These are phyloP conservation scores for Ceratina australensis DNA, from an alignment of 1,140 invertebrate species.

Conservation along the genomic window DNA sequence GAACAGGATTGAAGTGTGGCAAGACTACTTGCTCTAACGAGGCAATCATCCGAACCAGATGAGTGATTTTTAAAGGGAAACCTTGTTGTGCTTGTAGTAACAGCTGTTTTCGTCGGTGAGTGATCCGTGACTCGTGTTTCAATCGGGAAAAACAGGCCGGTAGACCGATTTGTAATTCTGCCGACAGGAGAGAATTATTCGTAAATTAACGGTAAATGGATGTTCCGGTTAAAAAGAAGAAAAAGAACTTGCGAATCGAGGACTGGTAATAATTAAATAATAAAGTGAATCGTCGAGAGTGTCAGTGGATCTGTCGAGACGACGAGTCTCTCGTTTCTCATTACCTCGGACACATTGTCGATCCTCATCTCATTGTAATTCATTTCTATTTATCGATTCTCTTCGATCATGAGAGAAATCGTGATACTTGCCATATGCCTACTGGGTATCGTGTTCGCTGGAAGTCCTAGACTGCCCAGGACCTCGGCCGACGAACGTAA, in stretches of 20 bases:
- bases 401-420: slow-evolving; percentile 70
- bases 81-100: neutral
- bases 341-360: neutral
- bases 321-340: no score
- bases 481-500: slow-evolving; percentile 76
- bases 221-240: slow-evolving; percentile 6
- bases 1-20: neutral
- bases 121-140: neutral
- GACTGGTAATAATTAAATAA: neutral
- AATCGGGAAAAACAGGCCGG: neutral
- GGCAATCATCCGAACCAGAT: neutral
- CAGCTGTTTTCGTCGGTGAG: neutral
- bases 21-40: neutral
- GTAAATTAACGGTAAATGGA: slow-evolving; percentile 1
- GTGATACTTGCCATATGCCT: slow-evolving; percentile 71
- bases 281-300: slow-evolving; percentile 24
- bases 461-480: slow-evolving; percentile 74
- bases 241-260: neutral
- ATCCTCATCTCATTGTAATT: neutral
- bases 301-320: slow-evolving; percentile 26
- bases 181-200: neutral
- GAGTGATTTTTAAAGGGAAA: neutral
- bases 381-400: slow-evolving; percentile 2
- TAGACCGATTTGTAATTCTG: no score
- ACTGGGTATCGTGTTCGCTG: slow-evolving; percentile 71